Percentiles rank a stretch among this genome's conserved stretches.
Conservation (phyloP, 2,888 invertebrate genomes). For the Brachyptera putata region DNA sequence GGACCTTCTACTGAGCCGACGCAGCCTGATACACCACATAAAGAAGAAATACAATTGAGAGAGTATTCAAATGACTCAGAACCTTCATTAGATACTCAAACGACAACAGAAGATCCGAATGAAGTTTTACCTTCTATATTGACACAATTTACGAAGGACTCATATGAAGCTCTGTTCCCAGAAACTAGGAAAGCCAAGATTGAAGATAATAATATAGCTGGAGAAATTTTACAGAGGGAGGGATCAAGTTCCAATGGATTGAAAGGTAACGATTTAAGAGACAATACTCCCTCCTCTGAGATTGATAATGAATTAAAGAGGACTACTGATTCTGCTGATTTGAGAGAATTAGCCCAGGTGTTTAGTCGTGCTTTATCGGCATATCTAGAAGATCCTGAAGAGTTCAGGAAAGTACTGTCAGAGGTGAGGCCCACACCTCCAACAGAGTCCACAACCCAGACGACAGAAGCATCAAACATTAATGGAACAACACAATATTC, state of each 20-base stretch:
- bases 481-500: slow-evolving; percentile 49
- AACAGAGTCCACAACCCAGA: slow-evolving; percentile 27
- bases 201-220: not conserved
- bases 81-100: slow-evolving; percentile 21
- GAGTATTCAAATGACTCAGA: slow-evolving; percentile 31
- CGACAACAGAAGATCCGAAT: slow-evolving; percentile 37
- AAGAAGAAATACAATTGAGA: slow-evolving; percentile 35
- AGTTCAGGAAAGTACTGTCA: slow-evolving; percentile 69
- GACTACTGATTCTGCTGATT: slow-evolving; percentile 35
- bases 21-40: slow-evolving; percentile 23
- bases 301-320: not conserved
- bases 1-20: not conserved
- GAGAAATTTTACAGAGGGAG: slow-evolving; percentile 1
- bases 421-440: slow-evolving; percentile 72
- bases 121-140: slow-evolving; percentile 54
- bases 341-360: slow-evolving; percentile 75
- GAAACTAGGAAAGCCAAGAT: slow-evolving; percentile 17
- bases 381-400: slow-evolving; percentile 77
- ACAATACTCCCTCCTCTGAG: not conserved
- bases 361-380: slow-evolving; percentile 79
- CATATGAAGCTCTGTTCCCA: slow-evolving; percentile 52
- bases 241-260: slow-evolving; percentile 12
- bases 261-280: slow-evolving; percentile 14
- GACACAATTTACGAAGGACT: slow-evolving; percentile 63
- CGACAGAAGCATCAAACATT: slow-evolving; percentile 41